Conservation (phyloP, 2,113 vertebrate genomes). For the Oxygymnocypris stewartii region DNA sequence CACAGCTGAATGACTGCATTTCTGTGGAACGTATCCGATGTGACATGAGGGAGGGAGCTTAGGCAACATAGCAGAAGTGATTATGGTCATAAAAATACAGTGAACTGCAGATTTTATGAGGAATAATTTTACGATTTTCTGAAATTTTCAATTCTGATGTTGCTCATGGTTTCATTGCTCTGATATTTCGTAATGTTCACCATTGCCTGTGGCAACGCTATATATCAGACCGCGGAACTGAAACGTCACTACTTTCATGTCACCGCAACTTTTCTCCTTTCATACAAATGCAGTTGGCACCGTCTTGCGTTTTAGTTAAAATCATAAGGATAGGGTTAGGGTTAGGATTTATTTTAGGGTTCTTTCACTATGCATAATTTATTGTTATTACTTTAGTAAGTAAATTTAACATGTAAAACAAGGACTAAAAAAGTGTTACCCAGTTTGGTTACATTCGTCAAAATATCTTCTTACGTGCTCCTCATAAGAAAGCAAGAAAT, state of each 20-base stretch:
- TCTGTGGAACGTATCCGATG: background rate
- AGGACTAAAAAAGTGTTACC: background rate
- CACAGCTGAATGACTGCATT: background rate
- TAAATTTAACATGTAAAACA: no score
- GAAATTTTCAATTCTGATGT: background rate
- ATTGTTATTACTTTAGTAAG: background rate
- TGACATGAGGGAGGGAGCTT: background rate
- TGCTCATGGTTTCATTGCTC: background rate
- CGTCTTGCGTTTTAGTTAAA: background rate
- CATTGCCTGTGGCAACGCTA: background rate
- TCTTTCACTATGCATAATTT: background rate
- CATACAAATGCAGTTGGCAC: background rate
- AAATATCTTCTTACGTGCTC: background rate
- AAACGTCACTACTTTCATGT: background rate
- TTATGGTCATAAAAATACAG: conserved; percentile 34
- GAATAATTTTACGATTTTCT: background rate
- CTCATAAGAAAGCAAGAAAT: no score
- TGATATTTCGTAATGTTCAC: background rate
- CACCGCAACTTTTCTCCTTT: background rate
- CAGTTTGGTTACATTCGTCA: background rate
- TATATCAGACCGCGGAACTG: background rate
- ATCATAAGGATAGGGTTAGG: no score
- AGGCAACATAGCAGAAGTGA: conserved; percentile 35
- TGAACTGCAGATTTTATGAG: conserved; percentile 14
- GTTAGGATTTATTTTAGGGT: background rate